Base-by-base conservation (phyloP, 2,797 vertebrate genomes). In the Gambusia yucatana region DNA sequence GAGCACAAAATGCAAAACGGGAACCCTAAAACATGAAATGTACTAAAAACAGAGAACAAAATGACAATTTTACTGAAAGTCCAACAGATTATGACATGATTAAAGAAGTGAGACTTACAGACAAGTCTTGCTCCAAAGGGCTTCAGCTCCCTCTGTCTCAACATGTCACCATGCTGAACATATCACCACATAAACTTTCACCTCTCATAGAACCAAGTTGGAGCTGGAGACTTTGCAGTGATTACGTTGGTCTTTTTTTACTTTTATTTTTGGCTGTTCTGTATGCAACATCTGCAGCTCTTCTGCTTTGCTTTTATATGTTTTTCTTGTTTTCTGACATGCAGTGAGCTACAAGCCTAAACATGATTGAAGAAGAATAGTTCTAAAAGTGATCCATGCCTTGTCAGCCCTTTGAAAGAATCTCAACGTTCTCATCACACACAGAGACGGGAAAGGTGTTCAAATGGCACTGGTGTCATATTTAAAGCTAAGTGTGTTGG, bases 401-500 rank as follows among this genome's bases (percentile, higher is more conserved):
- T 43, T 80, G 67, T 69, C 69, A 16, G 52, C 30, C 59, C 30
- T 73, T 71, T 67, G 41, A 63, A 78, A 77, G 71, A 73, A 79
- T 48, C 3, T 72, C 73, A 46, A 52, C 43, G 6, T 65, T 73
- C 46, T 55, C 6, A 7, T 76, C 30, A 46, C 63, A 83, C 65
- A 67, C 72, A 63, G 4, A 48, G 39, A 76, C 41, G n/a, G 2
- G 1, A 30, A 77, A 48, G 28, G 44, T 46, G 78, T 77, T 81
- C 67, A 90, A 84, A 16, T 70, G 80, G 59, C 36, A 36, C 33
- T 16, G 16, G 28, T 28, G n/a, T 86, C 75, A 72, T 83, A 77
- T 72, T 85, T 61, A 73, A 78, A 83, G 33, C 46, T 78, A 79
- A 81, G 67, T 80, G 59, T 76, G 82, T 82, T 79, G 75, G 65